Conservation (phyloP, 2,797 vertebrate genomes). For the Glossophaga mutica region DNA sequence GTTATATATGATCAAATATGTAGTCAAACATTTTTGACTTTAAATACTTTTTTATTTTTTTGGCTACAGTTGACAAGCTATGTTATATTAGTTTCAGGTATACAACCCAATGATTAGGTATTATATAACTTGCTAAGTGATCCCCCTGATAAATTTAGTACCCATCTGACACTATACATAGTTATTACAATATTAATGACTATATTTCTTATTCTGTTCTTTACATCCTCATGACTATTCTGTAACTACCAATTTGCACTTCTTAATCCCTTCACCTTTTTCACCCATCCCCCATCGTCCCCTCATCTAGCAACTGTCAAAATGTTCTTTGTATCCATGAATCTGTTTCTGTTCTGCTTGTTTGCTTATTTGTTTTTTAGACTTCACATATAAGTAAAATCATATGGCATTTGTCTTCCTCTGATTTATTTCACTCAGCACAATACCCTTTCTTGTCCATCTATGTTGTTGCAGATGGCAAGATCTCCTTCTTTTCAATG, state of each 20-base stretch:
- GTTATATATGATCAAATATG: neutral
- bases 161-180: neutral
- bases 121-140: neutral
- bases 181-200: neutral
- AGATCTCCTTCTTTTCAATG: neutral
- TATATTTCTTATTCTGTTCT: neutral
- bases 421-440: neutral
- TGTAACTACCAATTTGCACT: neutral
- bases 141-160: neutral
- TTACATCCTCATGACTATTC: neutral
- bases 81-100: neutral
- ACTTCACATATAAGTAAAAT: neutral
- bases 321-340: neutral
- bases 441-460: neutral
- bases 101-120: neutral
- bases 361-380: neutral
- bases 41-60: neutral
- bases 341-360: neutral
- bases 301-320: neutral
- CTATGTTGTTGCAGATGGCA: neutral
- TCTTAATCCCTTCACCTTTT: neutral
- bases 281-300: neutral
- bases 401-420: neutral
- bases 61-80: neutral
- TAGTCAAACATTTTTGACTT: neutral